Percentiles rank a stretch among this genome's conserved stretches.
These are phyloP conservation scores for Molanna angustata DNA, from an alignment of 2,888 invertebrate species.

Conservation along the genomic window DNA sequence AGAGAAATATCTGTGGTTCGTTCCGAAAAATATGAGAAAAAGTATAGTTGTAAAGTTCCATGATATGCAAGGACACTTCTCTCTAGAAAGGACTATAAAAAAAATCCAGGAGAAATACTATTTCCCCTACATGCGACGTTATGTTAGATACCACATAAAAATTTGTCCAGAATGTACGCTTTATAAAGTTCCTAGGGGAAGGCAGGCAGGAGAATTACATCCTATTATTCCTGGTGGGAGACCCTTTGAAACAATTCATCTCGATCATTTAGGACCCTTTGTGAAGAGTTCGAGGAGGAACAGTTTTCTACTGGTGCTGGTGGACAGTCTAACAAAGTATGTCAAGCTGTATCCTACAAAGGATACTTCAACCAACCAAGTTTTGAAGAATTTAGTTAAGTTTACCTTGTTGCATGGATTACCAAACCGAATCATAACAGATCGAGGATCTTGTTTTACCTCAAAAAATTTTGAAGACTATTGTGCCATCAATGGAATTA, in stretches of 20 bases:
- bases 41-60: neutral
- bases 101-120: neutral
- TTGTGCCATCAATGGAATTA: neutral
- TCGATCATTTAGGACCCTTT: neutral
- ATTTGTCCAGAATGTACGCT: neutral
- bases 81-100: neutral
- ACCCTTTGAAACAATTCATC: neutral
- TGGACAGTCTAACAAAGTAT: neutral
- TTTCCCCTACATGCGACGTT: neutral
- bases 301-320: neutral
- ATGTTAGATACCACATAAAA: neutral
- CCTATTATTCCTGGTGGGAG: neutral
- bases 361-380: neutral
- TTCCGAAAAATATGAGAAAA: neutral
- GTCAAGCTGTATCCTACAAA: neutral
- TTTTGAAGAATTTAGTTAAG: neutral
- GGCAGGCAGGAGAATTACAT: neutral
- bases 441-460: neutral
- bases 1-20: neutral
- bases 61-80: neutral
- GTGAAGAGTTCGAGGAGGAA: slow-evolving; percentile 1
- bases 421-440: neutral
- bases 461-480: neutral
- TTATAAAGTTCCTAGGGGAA: neutral
- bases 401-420: neutral